phyloP scores from a whole-genome alignment of 2,797 vertebrate species.

The Centropyge bicolor region DNA sequence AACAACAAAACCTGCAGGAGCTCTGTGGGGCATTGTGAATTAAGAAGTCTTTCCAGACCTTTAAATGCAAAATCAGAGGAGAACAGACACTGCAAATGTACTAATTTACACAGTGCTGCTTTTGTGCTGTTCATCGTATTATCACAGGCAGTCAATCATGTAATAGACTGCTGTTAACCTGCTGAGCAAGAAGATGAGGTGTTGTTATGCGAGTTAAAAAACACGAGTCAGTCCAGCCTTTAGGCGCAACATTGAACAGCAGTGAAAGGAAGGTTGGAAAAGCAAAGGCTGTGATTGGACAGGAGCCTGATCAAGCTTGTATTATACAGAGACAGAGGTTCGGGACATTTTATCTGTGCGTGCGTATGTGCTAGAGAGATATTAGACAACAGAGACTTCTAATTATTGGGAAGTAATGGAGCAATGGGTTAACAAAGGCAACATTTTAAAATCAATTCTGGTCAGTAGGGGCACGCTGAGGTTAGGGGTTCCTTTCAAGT shows the following conservation, averaged over 20 bases:
- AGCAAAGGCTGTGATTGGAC: conserved; percentile 14
- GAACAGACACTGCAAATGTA: conserved; percentile 44
- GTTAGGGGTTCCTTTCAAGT: conserved; percentile 54
- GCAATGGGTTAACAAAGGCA: conserved; percentile 39
- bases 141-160: conserved; percentile 67
- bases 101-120: conserved; percentile 46
- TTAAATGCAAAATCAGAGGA: conserved; percentile 33
- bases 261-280: conserved; percentile 2
- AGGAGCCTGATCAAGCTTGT: conserved; percentile 5
- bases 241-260: background rate
- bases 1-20: conserved; percentile 58
- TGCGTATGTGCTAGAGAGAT: background rate
- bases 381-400: background rate
- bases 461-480: conserved; percentile 27
- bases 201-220: conserved; percentile 36
- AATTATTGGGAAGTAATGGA: conserved; percentile 40
- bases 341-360: background rate
- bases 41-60: conserved; percentile 51
- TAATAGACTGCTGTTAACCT: conserved; percentile 69
- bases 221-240: conserved; percentile 25
- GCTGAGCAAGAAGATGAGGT: conserved; percentile 56
- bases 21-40: conserved; percentile 55
- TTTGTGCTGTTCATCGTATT: conserved; percentile 44
- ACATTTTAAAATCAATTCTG: conserved; percentile 39
- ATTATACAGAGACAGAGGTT: conserved; percentile 5